Percentiles rank a stretch among this genome's conserved stretches.
phyloP scores from a whole-genome alignment of 1,140 invertebrate genomes.

The Drosophila yakuba region DNA sequence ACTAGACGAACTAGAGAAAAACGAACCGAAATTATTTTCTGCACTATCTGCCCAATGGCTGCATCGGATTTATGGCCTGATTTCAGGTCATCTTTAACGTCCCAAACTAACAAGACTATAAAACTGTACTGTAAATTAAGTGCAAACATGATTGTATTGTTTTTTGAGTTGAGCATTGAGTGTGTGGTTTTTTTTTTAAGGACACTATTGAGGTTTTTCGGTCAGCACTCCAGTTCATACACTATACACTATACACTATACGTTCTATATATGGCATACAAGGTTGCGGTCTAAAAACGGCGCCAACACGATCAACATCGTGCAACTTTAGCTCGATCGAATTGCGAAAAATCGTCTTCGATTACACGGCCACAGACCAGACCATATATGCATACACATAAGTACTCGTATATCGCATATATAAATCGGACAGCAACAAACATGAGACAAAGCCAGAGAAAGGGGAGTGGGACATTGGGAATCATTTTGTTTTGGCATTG shows the following conservation, averaged over 20 bases:
- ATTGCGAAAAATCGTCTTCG: constrained; percentile 39
- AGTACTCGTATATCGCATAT: no score
- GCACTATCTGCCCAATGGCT: no score
- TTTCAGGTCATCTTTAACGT: constrained; percentile 18
- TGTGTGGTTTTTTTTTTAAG: background rate
- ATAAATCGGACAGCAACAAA: background rate
- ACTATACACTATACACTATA: background rate
- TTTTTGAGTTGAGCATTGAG: background rate
- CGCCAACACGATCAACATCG: constrained; percentile 3
- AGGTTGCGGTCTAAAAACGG: constrained; percentile 49
- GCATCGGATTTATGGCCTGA: background rate
- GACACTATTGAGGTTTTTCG: constrained; percentile 11
- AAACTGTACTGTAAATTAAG: no score
- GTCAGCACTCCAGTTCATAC: constrained; percentile 3
- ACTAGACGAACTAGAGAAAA: background rate
- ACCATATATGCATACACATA: constrained; percentile 21
- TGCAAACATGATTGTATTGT: no score
- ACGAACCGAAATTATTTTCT: background rate
- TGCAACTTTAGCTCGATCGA: constrained; percentile 13
- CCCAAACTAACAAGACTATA: no score
- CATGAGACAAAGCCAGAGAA: background rate
- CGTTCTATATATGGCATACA: constrained; percentile 20
- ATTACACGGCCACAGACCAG: constrained; percentile 32
- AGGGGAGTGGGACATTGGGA: constrained; percentile 5
- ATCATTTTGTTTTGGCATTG: constrained; percentile 40